Base-by-base conservation (phyloP, 2,797 vertebrate genomes). In the Microctenopoma stevenorrisi region DNA sequence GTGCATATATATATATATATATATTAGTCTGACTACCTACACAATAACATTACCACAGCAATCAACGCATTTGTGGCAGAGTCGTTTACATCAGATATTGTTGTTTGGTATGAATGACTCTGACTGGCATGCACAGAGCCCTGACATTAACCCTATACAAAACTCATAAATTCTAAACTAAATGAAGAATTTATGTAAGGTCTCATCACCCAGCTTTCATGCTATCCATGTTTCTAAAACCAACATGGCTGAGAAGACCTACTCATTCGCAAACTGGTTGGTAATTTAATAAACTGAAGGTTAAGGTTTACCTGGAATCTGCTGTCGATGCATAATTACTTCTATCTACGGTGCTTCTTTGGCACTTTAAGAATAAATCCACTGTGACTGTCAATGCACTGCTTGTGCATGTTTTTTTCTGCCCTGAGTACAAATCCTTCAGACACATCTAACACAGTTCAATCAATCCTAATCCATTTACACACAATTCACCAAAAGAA, bases 11-110 rank as follows among this genome's bases (percentile, higher is more conserved):
- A 22, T 22, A 22, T 63, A 60, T 18, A 56, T 26, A 76, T 33
- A 70, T 47, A 65, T 73, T 74, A 71, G 49, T 44, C 25, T 49
- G 54, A 61, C 30, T n/a, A 44, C 28, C 54, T 38, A 50, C 16
- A 26, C 6, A 26, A 47, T 57, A 42, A 55, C 16, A 47, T 12
- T 67, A 26, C 18, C 49, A 43, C 22, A 55, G 11, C 10, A 25
- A 25, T 6, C 18, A 48, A 50, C 5, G 30, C 9, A 48, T 9
- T 47, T 30, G 13, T 2, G 10, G 37, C 18, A 47, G 26, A 33
- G 10, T 43, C 25, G 10, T 42, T 69, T 40, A 38, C 40, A 52
- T 30, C 52, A 46, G 40, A 13, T 2, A 43, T 1, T 7, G 51
- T 14, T 26, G 50, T 63, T 42, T 43, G 28, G 4, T 38, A 3